Base-by-base conservation (phyloP, 2,888 invertebrate species). In the Pterobdella sp. region DNA sequence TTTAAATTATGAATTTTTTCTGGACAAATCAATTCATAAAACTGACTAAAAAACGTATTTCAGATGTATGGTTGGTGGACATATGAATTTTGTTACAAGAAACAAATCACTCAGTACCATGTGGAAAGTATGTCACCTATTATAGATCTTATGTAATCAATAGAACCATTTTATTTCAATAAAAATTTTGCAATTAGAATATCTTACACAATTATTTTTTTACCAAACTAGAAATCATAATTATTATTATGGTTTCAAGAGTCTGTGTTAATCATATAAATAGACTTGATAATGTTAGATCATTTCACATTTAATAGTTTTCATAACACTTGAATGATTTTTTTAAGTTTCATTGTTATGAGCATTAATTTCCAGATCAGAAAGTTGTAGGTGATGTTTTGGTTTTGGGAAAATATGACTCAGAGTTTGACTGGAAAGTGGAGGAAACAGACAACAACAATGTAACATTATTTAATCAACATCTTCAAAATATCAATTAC, bases 51-150 rank as follows among this genome's bases (percentile, higher is more conserved):
- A n/a, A n/a, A n/a, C n/a, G n/a, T n/a, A n/a, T n/a, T n/a, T n/a
- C 78, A 84, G 83, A 82, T 81, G 18, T 84, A 83, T 77, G 85
- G 84, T 74, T 85, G 85, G 85, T 85, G 85, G 85, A 84, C 83
- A 37, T 85, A 85, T 79, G 85, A 85, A 77, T 82, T 85, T 77
- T 85, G 85, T 78, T 85, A 83, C 80, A 84, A 84, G 29, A 82
- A 82, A 77, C 78, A 80, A 63, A 81, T 85, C 52, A 80, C 80
- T 60, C 85, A 85, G 78, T 85, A 82, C 78, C 85, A 85, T 77
- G 73, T 83, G 42, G 82, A 85, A 80, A 84, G 85, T 84, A 78
- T 68, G 74, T 73, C 52, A 68, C 10, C 10, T 71, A 56, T 35
- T 22, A 56, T 42, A 7, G 22, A 14, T n/a, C n/a, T n/a, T n/a